Base-by-base conservation (phyloP, 2,888 invertebrate genomes). In the Hyppa rectilinea region DNA sequence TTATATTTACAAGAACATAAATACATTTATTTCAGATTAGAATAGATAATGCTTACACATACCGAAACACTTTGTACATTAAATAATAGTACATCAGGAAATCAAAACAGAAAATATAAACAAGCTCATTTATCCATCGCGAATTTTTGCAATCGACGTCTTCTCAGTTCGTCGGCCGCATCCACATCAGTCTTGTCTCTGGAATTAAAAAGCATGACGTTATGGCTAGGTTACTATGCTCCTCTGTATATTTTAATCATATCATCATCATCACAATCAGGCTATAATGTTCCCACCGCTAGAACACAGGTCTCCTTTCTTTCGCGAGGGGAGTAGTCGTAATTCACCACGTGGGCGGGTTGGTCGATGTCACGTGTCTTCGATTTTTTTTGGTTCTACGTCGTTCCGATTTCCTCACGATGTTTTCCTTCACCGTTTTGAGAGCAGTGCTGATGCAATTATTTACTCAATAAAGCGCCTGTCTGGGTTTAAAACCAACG, bases 71-170 rank as follows among this genome's bases (percentile, higher is more conserved):
- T 95, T 95, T 95, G 93, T 95, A 95, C 95, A 95, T 92, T 92
- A 93, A 92, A 93, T 90, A 92, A 91, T 90, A 92, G 90, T 90
- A 92, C 91, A 90, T 92, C 90, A 89, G 84, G 89, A 89, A 90
- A 92, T 87, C 91, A 87, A 89, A 92, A 92, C 89, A 83, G 90
- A 91, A 89, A 87, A 82, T 85, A 85, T 84, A 68, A 85, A 89
- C 85, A 89, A 89, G 90, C 90, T 95, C 92, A 95, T 91, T 95
- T 94, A 80, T 96, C 95, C 87, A 90, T 82, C 72, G 92, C 94
- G 88, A 98, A 98, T 94, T 97, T 97, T 94, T 97, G 97, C 91
- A 98, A 96, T 93, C 98, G 97, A 90, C 98, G 96, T 94, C 97
- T 97, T 92, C 98, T 96, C 69, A 98, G 95, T 89, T 98, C 98